Base-by-base conservation (phyloP, 2,113 vertebrate species). In the Cheilinus undulatus region DNA sequence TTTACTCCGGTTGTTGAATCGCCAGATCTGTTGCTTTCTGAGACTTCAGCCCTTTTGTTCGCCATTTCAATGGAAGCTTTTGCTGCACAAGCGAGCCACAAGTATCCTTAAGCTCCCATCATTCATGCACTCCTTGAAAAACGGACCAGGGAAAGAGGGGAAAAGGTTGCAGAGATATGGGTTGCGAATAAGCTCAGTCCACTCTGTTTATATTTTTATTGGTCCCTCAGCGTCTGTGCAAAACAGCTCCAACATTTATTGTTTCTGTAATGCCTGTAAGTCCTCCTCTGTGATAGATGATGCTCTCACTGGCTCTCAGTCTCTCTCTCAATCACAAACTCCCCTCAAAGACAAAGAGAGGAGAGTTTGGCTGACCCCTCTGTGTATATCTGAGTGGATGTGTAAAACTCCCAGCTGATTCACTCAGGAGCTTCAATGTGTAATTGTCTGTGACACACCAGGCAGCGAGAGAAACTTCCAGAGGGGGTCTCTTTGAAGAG, bases 201-300 rank as follows among this genome's bases (percentile, higher is more conserved):
- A 53, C 48, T 63, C 51, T 65, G 58, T 51, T 73, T 46, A 48
- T 78, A 24, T 86, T 88, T 69, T 90, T 89, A 91, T 92, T 90
- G 91, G 91, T 92, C 87, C 86, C 92, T 13, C 42, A 48, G 89
- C 69, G 62, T 52, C 82, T n/a, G 54, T 56, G 61, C 53, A 84
- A 90, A 86, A 82, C 49, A 75, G 56, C 71, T 56, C 50, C 43
- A 64, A 61, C 74, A 49, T 73, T 85, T 84, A 61, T 80, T 84
- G 70, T 86, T 83, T 86, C 69, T 73, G 62, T 61, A 77, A 82
- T 65, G 63, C 43, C 68, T 24, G 60, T 70, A 76, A 73, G 58
- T 80, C 86, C 53, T 83, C 43, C 5, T 38, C 79, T 80, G 82
- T 88, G 89, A 94, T 92, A 78, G 88, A 92, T 91, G 77, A 69